Base-by-base conservation (phyloP, 2,888 invertebrate species). In the Rhodophaea formosa region DNA sequence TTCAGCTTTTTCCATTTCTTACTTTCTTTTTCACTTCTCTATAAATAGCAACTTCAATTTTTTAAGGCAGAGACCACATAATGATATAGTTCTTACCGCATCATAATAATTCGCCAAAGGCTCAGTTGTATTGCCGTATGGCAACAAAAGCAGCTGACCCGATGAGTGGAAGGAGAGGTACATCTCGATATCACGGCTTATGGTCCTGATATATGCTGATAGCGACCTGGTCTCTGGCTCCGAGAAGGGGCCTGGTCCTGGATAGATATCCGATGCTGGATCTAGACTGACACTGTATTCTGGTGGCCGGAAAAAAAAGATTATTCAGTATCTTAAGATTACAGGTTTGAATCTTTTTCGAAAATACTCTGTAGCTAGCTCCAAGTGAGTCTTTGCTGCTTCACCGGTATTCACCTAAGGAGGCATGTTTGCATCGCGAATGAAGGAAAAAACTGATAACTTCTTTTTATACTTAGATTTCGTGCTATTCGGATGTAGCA, bases 141-240 rank as follows among this genome's bases (percentile, higher is more conserved):
- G 95, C 57, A 94, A 78, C 54, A 96, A 79, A 17, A 96, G 76
- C 35, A 94, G 83, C 69, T 96, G 96, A 0, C 95, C 94, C 68
- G 93, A 96, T 0, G 96, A 95, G 76, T 97, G 96, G 74, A 96
- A 93, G 0, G 94, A 92, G 1, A 96, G 75, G 73, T 96, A 96
- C 42, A 94, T 80, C 39, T 92, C 92, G 15, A 94, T 84, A 52
- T 88, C 79, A 14, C 86, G 79, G 12, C 86, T 79, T 57, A 94
- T 69, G 0, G 88, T 76, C 0, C 67, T 68, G 15, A 95, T 86
- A 70, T 90, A 95, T 0, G 90, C 66, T 0, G 94, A 89, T 6
- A 94, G 67, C 0, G 91, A 71, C 57, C 82, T 82, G 0, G 94
- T 92, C 76, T 95, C 95, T 0, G 92, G 83, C 74, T 96, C 96